Percentiles rank a stretch among this genome's conserved stretches.
These are phyloP conservation scores for Meda fulgida DNA, from an alignment of 2,797 vertebrate species.

Conservation along the genomic window DNA sequence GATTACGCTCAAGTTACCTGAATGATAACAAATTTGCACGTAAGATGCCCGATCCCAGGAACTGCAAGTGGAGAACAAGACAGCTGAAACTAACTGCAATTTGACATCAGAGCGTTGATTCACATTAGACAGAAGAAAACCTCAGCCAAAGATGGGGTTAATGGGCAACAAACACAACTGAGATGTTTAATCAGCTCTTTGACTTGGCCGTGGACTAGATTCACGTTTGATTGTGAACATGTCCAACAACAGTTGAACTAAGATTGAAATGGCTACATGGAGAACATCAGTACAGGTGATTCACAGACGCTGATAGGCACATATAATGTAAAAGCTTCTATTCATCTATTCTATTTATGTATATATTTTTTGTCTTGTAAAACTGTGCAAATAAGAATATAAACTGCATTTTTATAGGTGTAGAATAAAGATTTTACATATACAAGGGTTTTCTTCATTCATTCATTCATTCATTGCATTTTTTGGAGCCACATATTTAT, in stretches of 20 bases:
- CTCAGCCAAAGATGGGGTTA: no score
- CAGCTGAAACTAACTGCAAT: slow-evolving; percentile 26
- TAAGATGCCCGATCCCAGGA: background rate
- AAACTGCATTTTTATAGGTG: background rate
- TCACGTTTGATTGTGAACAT: slow-evolving; percentile 11
- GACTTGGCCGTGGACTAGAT: slow-evolving; percentile 31
- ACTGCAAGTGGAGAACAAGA: background rate
- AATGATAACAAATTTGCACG: background rate
- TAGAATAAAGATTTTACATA: background rate
- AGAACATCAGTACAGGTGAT: slow-evolving; percentile 1
- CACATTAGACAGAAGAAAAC: slow-evolving; percentile 25
- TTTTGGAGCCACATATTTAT: background rate
- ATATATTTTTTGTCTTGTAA: background rate
- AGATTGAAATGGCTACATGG: slow-evolving; percentile 2
- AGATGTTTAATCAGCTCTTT: no score
- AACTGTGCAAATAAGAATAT: background rate
- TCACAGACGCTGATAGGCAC: background rate
- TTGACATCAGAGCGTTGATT: slow-evolving; percentile 25
- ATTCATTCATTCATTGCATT: background rate
- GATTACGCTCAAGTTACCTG: background rate
- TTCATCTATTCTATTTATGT: background rate
- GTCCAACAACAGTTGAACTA: slow-evolving; percentile 10
- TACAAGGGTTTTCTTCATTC: background rate
- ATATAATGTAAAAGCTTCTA: background rate
- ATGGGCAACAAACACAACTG: no score